These are phyloP conservation scores for Cassiopea andromeda DNA, from an alignment of 30 jellyfish, hydroid and myxozoan genomes.

Conservation along the genomic window DNA sequence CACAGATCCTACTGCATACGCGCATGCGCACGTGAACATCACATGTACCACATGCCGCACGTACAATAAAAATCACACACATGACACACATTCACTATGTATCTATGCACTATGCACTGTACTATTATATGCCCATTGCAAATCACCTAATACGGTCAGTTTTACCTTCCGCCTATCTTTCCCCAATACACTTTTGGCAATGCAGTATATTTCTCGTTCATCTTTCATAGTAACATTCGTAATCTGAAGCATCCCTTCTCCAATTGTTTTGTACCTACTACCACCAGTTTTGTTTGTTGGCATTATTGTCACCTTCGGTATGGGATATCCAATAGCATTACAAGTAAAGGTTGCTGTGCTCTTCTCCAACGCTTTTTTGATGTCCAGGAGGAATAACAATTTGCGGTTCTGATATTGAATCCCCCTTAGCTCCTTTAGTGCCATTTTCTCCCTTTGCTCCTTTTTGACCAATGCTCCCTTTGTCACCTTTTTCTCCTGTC, in stretches of 20 bases:
- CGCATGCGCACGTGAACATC: no score
- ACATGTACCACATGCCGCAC: no score
- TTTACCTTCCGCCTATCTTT: slow-evolving; percentile 9
- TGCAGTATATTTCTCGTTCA: slow-evolving; percentile 17
- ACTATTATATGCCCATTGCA: no score
- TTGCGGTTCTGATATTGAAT: neutral
- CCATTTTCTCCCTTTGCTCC: neutral
- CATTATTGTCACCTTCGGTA: neutral
- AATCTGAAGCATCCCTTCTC: slow-evolving; percentile 45
- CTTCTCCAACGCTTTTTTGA: neutral
- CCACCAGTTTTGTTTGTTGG: neutral
- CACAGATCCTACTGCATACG: no score
- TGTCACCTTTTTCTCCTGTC: neutral
- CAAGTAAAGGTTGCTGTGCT: slow-evolving; percentile 36
- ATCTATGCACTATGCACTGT: no score
- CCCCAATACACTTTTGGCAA: slow-evolving; percentile 30
- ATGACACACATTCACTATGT: no score
- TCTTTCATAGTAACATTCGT: slow-evolving; percentile 4
- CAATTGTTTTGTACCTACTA: slow-evolving; percentile 4
- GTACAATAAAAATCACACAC: no score
- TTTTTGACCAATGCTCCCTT: neutral
- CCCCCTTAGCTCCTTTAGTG: neutral
- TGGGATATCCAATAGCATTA: slow-evolving; percentile 36
- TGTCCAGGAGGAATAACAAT: neutral
- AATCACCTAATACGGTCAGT: slow-evolving; percentile 19